These are phyloP conservation scores for Adineta ricciae DNA, from an alignment of 2,888 invertebrate species.

Conservation along the genomic window DNA sequence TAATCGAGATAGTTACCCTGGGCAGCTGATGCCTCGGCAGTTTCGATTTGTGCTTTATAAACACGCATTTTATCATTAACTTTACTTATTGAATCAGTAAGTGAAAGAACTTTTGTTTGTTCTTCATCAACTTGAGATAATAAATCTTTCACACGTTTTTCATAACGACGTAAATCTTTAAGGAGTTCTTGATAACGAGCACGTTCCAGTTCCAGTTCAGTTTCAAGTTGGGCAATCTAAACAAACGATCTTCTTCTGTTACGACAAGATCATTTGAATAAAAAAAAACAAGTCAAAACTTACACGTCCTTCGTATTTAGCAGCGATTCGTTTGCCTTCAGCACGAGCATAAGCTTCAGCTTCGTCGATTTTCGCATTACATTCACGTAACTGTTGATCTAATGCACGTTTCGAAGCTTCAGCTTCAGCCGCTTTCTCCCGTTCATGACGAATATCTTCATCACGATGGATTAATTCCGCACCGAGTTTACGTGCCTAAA, in stretches of 20 bases:
- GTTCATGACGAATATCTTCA: constrained; percentile 33
- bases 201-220: constrained; percentile 31
- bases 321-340: constrained; percentile 30
- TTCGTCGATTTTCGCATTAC: constrained; percentile 28
- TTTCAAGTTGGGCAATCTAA: constrained; percentile 30
- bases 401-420: constrained; percentile 27
- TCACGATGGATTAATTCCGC: constrained; percentile 25
- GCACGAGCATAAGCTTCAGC: constrained; percentile 33
- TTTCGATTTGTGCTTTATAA: constrained; percentile 34
- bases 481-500: constrained; percentile 27
- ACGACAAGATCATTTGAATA: too few relatives aligned
- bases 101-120: constrained; percentile 32
- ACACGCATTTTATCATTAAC: constrained; percentile 32
- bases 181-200: constrained; percentile 32
- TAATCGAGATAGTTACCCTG: background rate
- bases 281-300: background rate
- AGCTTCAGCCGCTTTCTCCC: constrained; percentile 25
- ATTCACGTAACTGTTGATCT: constrained; percentile 32
- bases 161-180: constrained; percentile 33
- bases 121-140: constrained; percentile 31
- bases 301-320: constrained; percentile 33
- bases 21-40: background rate
- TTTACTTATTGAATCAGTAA: constrained; percentile 33
- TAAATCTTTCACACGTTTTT: constrained; percentile 31
- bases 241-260: background rate